Evolutionary conservation across 2,888 invertebrate genomes (phyloP).

Genomic region (Marasmarcha lunaedactyla): DNA sequence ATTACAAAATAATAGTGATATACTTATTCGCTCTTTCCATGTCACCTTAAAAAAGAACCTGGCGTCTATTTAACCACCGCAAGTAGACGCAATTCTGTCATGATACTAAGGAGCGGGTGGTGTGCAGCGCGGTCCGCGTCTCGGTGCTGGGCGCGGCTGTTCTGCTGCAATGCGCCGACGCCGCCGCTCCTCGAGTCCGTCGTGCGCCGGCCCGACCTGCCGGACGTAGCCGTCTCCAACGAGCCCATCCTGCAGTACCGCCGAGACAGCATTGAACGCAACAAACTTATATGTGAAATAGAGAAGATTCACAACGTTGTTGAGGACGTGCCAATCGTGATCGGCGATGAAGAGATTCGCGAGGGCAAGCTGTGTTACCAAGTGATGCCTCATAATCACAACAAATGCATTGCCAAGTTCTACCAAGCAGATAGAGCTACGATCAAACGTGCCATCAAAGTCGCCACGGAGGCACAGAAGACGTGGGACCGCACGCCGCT

Average conservation of each 20-base stretch:
- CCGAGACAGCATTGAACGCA: constrained; percentile 85
- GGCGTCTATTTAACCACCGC: too few species aligned
- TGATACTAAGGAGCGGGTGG: too few species aligned
- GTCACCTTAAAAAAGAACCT: too few species aligned
- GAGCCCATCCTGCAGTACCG: constrained; percentile 87
- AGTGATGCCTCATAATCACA: constrained; percentile 91
- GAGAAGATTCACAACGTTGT: constrained; percentile 72
- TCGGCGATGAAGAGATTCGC: constrained; percentile 89
- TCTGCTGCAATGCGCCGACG: too few species aligned
- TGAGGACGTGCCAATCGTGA: constrained; percentile 94
- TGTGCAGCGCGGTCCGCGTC: too few species aligned
- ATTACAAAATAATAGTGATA: too few species aligned
- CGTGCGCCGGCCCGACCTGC: constrained; percentile 74
- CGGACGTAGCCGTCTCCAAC: constrained; percentile 79
- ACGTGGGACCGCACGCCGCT: constrained; percentile 92
- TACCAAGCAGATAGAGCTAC: constrained; percentile 90
- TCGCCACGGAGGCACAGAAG: constrained; percentile 80
- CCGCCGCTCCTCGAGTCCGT: too few species aligned
- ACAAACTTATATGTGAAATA: constrained; percentile 77
- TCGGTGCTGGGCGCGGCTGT: too few species aligned
- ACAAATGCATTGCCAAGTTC: constrained; percentile 88
- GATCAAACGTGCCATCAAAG: constrained; percentile 86
- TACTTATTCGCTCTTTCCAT: too few species aligned
- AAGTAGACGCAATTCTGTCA: too few species aligned
- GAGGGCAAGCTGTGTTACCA: constrained; percentile 84